These are phyloP conservation scores for Premnoplex brunnescens DNA, from an alignment of 2,797 vertebrate species.

Conservation along the genomic window DNA sequence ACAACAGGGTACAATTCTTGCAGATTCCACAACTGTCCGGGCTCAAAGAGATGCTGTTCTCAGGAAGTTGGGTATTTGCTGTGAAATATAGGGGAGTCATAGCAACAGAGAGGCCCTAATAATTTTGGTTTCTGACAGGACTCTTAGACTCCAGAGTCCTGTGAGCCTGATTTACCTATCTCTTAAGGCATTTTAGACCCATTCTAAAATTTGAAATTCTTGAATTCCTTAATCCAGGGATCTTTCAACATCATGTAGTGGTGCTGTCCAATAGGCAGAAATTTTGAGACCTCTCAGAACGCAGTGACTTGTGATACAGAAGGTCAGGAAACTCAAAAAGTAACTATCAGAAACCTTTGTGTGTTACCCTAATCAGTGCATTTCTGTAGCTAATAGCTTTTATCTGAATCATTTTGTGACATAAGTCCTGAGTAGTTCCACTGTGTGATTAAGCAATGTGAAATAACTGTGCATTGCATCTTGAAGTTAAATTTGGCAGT, in stretches of 20 bases:
- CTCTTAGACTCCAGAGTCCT: background rate
- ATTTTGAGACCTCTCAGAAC: background rate
- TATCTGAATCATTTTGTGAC: background rate
- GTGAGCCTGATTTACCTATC: background rate
- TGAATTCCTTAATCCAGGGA: background rate
- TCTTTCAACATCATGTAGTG: background rate
- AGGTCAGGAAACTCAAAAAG: background rate
- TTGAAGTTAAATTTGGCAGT: background rate
- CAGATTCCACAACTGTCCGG: background rate
- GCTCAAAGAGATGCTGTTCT: background rate
- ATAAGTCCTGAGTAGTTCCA: background rate
- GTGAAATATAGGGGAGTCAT: background rate
- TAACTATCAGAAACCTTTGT: background rate
- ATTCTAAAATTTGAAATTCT: background rate
- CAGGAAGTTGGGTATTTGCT: background rate
- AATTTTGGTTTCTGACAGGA: background rate
- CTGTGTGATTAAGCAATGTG: background rate
- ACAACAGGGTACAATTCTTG: background rate
- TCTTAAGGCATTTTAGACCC: background rate
- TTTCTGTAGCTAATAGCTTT: background rate
- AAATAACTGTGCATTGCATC: fast-evolving
- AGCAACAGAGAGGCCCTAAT: background rate
- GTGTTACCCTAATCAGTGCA: background rate
- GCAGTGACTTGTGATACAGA: background rate
- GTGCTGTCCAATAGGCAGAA: background rate